These are phyloP conservation scores for Hippocampus abdominalis DNA, from an alignment of 2,113 vertebrate genomes.

Conservation along the genomic window DNA sequence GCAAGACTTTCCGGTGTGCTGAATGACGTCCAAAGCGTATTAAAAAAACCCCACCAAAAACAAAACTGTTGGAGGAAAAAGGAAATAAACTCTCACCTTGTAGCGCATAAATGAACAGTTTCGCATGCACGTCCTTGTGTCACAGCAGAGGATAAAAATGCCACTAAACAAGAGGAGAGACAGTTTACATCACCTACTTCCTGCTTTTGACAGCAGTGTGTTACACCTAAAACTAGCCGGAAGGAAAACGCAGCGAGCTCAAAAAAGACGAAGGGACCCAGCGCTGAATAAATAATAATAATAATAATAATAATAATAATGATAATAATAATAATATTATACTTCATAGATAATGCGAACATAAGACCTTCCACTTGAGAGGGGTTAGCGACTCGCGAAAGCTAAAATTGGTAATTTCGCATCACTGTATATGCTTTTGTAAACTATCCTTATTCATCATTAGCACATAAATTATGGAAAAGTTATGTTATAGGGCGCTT, in stretches of 20 bases:
- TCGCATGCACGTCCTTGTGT: background rate
- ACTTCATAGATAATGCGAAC: too few species aligned
- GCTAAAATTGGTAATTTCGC: too few species aligned
- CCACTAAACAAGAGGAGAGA: constrained; percentile 44
- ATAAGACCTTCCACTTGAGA: too few species aligned
- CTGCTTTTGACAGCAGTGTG: constrained; percentile 69
- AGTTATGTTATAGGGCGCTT: background rate
- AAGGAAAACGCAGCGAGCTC: background rate
- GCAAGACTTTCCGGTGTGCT: constrained; percentile 4
- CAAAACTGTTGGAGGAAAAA: background rate
- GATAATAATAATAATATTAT: too few species aligned
- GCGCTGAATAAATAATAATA: background rate
- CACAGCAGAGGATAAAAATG: constrained; percentile 6
- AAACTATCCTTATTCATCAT: too few species aligned
- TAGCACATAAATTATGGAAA: background rate
- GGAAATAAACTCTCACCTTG: constrained; percentile 43
- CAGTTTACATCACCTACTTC: constrained; percentile 63
- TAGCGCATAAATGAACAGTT: constrained; percentile 23
- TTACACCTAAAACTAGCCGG: constrained; percentile 38
- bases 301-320: background rate
- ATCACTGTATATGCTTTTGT: too few species aligned
- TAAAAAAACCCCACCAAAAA: background rate
- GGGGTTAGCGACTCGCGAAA: too few species aligned
- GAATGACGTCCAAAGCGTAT: background rate
- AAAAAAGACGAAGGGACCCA: background rate